These are phyloP conservation scores for Subacronicta megacephala DNA, from an alignment of 2,888 invertebrate species.

Conservation along the genomic window DNA sequence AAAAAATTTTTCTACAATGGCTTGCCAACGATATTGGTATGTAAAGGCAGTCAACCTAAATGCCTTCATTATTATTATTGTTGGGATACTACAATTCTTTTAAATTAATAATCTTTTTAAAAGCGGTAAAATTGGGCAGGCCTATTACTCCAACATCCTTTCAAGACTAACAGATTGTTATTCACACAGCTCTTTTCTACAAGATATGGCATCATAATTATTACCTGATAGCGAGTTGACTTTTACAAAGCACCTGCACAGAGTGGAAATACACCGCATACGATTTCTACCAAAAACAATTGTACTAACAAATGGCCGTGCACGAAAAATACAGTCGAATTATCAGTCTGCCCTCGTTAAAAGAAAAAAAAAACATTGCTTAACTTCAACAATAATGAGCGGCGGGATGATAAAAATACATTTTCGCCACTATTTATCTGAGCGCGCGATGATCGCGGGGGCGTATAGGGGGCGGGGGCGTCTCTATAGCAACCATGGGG, in stretches of 20 bases:
- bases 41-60: background rate
- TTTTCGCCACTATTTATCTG: constrained; percentile 83
- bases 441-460: constrained; percentile 82
- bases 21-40: background rate
- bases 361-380: constrained; percentile 67
- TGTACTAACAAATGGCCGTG: constrained; percentile 45
- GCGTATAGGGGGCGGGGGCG: constrained; percentile 81
- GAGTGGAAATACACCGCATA: background rate
- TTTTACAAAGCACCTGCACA: too few species aligned
- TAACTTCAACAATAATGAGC: constrained; percentile 84
- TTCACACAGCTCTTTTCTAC: too few species aligned
- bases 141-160: too few species aligned
- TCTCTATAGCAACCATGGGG: constrained; percentile 82
- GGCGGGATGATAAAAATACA: constrained; percentile 85
- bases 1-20: too few species aligned
- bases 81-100: too few species aligned
- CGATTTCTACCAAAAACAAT: background rate
- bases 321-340: constrained; percentile 62
- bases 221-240: too few species aligned
- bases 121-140: too few species aligned
- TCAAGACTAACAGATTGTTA: too few species aligned
- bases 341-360: constrained; percentile 71
- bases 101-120: too few species aligned
- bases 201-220: too few species aligned
- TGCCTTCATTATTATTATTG: too few species aligned